These are phyloP conservation scores for Mimas tiliae DNA, from an alignment of 2,888 invertebrate species.

Conservation along the genomic window DNA sequence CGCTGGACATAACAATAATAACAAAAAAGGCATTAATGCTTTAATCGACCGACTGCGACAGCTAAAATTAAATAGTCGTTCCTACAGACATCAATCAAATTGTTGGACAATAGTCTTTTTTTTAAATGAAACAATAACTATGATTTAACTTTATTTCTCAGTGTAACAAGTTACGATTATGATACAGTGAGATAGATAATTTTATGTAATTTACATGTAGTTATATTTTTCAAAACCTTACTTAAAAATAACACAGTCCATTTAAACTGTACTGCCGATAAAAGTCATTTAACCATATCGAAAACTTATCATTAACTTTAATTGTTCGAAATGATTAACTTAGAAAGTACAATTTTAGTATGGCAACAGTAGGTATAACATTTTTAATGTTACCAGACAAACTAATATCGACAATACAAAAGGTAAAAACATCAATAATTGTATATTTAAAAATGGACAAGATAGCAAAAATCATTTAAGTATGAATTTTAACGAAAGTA, in stretches of 20 bases:
- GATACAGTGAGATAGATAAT: slow-evolving; percentile 48
- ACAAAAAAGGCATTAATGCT: too few relatives aligned
- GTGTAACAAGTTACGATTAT: slow-evolving; percentile 43
- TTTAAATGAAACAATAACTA: slow-evolving; percentile 17
- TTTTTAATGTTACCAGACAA: not conserved
- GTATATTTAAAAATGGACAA: not conserved
- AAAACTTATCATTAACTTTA: slow-evolving; percentile 18
- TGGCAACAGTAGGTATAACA: not conserved
- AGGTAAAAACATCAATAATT: slow-evolving; percentile 25
- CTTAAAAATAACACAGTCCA: slow-evolving; percentile 41
- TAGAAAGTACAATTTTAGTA: not conserved
- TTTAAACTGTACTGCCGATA: slow-evolving; percentile 17
- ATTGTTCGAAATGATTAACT: not conserved
- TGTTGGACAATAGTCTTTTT: too few relatives aligned
- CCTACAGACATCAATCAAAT: too few relatives aligned
- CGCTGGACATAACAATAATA: too few relatives aligned
- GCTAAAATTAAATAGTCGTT: too few relatives aligned
- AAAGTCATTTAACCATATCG: not conserved
- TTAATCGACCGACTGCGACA: too few relatives aligned
- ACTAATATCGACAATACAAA: slow-evolving; percentile 6
- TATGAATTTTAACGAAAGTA: not conserved
- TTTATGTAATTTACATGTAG: slow-evolving; percentile 40
- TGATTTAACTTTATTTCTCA: slow-evolving; percentile 57
- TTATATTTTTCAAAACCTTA: slow-evolving; percentile 35
- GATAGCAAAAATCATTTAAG: not conserved